Base-by-base conservation (phyloP, 2,888 invertebrate species). In the Platynereis dumerilii region DNA sequence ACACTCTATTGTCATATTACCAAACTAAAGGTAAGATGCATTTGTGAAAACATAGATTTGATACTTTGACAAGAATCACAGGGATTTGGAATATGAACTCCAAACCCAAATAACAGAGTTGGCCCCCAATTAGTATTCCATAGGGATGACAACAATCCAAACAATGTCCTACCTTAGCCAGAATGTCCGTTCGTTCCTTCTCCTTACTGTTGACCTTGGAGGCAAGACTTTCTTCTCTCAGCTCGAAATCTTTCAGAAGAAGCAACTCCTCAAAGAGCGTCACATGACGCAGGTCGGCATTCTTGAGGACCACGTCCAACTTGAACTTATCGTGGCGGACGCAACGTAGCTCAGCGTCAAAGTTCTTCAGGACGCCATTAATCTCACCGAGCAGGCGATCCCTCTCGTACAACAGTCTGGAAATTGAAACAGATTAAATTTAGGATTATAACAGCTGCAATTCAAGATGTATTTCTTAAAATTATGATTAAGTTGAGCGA, bases 331-430 rank as follows among this genome's bases (percentile, higher is more conserved):
- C 78, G 62, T 82, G 80, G 54, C 83, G 67, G 15, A 84, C 70
- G 12, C 80, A 68, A 20, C 78, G 63, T 24, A 84, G 74, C 63
- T 84, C 82, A 27, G 81, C 83, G 81, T 95, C 92, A 75, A 92
- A 92, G 27, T 87, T 81, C 26, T 87, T 83, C 24, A 92, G 87
- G 52, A 87, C 84, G 3, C 85, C 82, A 0, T 88, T 80, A 34
- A 93, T 88, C 58, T 88, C 86, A 0, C 79, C 81, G 10, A 91
- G 79, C 27, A 92, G 86, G 70, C 87, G 84, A 48, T 90, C 87
- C 85, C 93, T 93, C 73, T 82, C 76, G 64, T 83, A 82, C 7
- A 78, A 62, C 62, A 78, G 62, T 60, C 81, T 83, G 69, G 20
- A 68, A 34, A 24, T 1, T 52, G 24, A 58, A 12, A 10, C 20